These are phyloP conservation scores for Callyntrura sp. DNA, from an alignment of 2,888 invertebrate species.

Conservation along the genomic window DNA sequence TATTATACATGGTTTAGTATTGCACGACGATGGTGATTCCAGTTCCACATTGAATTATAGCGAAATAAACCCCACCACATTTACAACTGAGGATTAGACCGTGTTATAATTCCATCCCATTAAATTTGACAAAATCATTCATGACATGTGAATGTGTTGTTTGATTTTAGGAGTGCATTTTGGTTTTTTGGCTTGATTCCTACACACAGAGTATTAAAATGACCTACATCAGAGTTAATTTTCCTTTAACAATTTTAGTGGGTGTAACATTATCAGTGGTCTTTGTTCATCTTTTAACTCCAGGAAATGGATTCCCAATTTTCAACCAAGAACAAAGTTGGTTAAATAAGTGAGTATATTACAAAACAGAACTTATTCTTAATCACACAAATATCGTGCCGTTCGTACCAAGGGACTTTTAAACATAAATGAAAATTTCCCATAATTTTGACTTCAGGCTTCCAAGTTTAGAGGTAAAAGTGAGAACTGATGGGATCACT, in stretches of 20 bases:
- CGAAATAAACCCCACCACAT: too few relatives aligned
- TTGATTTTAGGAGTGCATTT: too few relatives aligned
- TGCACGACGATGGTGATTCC: too few relatives aligned
- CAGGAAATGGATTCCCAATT: conserved; percentile 8
- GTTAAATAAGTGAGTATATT: conserved; percentile 20
- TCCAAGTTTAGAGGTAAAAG: conserved; percentile 67
- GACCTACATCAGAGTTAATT: not conserved
- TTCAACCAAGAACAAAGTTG: not conserved
- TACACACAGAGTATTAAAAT: not conserved
- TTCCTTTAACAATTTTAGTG: not conserved
- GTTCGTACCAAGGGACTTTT: not conserved
- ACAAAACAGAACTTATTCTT: not conserved
- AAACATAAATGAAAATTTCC: not conserved
- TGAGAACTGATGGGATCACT: conserved; percentile 58
- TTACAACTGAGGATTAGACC: too few relatives aligned
- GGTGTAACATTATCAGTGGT: not conserved
- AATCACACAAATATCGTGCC: not conserved
- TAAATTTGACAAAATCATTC: too few relatives aligned
- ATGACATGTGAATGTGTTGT: too few relatives aligned
- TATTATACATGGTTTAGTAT: too few relatives aligned
- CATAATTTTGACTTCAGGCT: conserved; percentile 12
- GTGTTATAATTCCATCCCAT: too few relatives aligned
- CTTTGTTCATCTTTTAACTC: not conserved
- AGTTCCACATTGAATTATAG: too few relatives aligned
- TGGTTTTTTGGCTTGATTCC: too few relatives aligned